Base-by-base conservation (phyloP, 1,140 invertebrate genomes). In the Panagrolaimus sp. region DNA sequence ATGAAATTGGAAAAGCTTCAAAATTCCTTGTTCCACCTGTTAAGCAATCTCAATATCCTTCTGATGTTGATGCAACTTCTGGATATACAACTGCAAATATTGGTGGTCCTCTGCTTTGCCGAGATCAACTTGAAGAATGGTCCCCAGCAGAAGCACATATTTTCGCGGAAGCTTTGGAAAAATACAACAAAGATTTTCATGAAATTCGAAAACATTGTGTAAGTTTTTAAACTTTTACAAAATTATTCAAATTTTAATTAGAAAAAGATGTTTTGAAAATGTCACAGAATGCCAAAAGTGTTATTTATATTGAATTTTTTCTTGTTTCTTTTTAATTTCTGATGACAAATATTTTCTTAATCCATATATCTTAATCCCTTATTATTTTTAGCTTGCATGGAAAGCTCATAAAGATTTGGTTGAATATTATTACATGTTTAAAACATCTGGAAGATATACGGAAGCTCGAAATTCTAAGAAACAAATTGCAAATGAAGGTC, bases 341-440 rank as follows among this genome's bases (percentile, higher is more conserved):
- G n/a, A n/a, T n/a, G n/a, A n/a, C n/a, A n/a, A n/a, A n/a, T n/a
- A n/a, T n/a, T n/a, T n/a, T n/a, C n/a, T n/a, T n/a, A n/a, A n/a
- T n/a, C n/a, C n/a, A n/a, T n/a, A n/a, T n/a, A n/a, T n/a, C n/a
- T n/a, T n/a, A n/a, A n/a, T n/a, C n/a, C n/a, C n/a, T 38, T 38
- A 38, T 38, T 38, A 38, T 38, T 38, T 38, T 38, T 38, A 38
- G 32, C 87, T 98, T 79, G 94, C 95, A 9, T 99, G 96, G 96
- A 99, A 99, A 87, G 94, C 93, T 68, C 86, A 97, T 74, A 96
- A 96, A 84, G 96, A 96, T 84, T 93, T 99, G 72, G 91, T 99
- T 71, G 96, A 99, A 85, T 99, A 98, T 87, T 99, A 99, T 86
- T 99, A 99, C 84, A 97, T 98, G 94, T 99, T 96, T 96, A 99